Percentiles rank a stretch among this genome's conserved stretches.
phyloP scores from a whole-genome alignment of 2,113 vertebrate genomes.

The Atlantisia rogersi region DNA sequence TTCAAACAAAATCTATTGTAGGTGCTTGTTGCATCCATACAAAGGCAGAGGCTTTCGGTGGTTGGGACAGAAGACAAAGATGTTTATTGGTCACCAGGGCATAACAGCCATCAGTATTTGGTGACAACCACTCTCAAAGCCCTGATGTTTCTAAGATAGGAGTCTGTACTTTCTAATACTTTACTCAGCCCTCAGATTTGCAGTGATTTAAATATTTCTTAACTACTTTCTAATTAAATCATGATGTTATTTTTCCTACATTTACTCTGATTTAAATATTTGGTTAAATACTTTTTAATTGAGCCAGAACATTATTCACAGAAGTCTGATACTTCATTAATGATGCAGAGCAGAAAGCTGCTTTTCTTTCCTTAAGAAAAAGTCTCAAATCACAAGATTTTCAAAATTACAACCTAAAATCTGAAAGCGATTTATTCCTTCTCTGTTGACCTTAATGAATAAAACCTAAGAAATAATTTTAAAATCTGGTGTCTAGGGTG shows the following conservation, averaged over 20 bases:
- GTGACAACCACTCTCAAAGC: not conserved
- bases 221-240: constrained; percentile 17
- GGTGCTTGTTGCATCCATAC: not conserved
- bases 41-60: not conserved
- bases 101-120: not conserved
- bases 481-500: not conserved
- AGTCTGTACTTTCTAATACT: not conserved
- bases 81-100: not conserved
- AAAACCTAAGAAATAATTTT: not conserved
- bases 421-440: not conserved
- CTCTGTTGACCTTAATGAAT: not conserved
- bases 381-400: not conserved
- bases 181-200: not conserved
- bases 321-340: not conserved
- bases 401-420: not conserved
- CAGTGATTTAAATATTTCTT: not conserved
- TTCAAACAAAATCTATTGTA: not conserved
- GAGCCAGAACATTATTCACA: constrained; percentile 17
- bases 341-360: not conserved
- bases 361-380: not conserved
- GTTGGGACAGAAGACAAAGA: not conserved
- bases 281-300: constrained; percentile 34
- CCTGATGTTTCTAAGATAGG: not conserved
- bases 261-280: constrained; percentile 43
- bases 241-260: constrained; percentile 9